Evolutionary conservation across 1,140 invertebrate species (phyloP).

Genomic region (Dolichoris vasculosae): DNA sequence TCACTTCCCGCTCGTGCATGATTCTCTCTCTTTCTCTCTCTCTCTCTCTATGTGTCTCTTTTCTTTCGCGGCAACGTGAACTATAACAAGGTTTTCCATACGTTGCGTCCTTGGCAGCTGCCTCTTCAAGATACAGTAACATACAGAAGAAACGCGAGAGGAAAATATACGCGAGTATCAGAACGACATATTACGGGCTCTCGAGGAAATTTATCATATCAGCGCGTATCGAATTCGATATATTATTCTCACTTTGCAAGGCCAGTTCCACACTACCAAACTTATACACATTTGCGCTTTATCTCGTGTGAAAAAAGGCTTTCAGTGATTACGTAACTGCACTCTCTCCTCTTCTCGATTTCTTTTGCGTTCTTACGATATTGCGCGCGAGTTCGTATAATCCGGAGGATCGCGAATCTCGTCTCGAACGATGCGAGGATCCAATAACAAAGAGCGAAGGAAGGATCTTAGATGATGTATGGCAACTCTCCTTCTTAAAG

Average conservation of each 20-base stretch:
- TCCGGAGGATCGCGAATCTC: too few relatives aligned
- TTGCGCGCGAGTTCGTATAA: slow-evolving; percentile 33
- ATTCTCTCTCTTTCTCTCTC: not conserved
- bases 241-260: slow-evolving; percentile 43
- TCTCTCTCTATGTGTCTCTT: not conserved
- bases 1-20: not conserved
- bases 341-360: not conserved
- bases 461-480: too few relatives aligned
- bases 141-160: not conserved
- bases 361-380: not conserved
- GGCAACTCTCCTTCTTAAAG: too few relatives aligned
- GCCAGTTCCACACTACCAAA: slow-evolving; percentile 12
- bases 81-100: not conserved
- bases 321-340: not conserved
- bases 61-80: not conserved
- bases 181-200: not conserved
- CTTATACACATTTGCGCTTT: not conserved
- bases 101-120: slow-evolving; percentile 26
- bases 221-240: slow-evolving; percentile 38
- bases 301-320: slow-evolving; percentile 10
- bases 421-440: too few relatives aligned
- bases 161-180: not conserved
- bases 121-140: not conserved
- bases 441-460: not conserved
- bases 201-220: slow-evolving; percentile 20